Evolutionary conservation across 2,888 invertebrate genomes (phyloP).

Genomic region (Lasius platythorax): DNA sequence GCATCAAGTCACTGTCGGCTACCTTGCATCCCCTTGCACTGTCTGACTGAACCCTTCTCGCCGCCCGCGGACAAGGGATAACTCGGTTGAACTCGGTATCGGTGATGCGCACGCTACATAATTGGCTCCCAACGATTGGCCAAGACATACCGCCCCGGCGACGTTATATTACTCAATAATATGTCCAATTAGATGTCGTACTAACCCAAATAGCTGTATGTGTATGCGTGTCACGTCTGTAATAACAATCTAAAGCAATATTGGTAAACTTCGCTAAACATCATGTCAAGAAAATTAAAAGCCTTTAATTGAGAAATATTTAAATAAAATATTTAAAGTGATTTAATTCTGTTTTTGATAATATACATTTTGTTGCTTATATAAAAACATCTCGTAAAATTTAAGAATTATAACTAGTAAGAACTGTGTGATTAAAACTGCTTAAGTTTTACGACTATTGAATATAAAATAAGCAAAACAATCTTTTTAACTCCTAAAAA

Average conservation of each 20-base stretch:
- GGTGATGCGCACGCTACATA: conserved; percentile 72
- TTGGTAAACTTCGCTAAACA: conserved; percentile 24
- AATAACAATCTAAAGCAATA: conserved; percentile 19
- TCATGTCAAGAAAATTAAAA: not conserved
- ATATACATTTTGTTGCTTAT: not conserved
- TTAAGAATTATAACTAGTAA: not conserved
- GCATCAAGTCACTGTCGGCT: conserved; percentile 83
- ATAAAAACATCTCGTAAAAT: not conserved
- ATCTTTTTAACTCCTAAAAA: not conserved
- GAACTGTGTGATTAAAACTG: not conserved
- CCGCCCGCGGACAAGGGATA: conserved; percentile 72
- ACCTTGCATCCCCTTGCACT: conserved; percentile 77
- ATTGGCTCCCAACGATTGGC: conserved; percentile 76
- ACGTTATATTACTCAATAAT: conserved; percentile 57
- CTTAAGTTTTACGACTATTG: not conserved
- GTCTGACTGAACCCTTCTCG: conserved; percentile 76
- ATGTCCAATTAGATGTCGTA: conserved; percentile 51
- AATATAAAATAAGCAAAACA: not conserved
- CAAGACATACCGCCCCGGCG: conserved; percentile 63
- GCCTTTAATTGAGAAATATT: not conserved
- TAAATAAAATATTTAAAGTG: not conserved
- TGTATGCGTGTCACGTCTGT: conserved; percentile 16
- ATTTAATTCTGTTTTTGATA: not conserved
- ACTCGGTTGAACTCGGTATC: conserved; percentile 74
- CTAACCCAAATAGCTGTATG: not conserved